Evolutionary conservation across 1,140 invertebrate species (phyloP).

Genomic region (Hypsibius dujardini): DNA sequence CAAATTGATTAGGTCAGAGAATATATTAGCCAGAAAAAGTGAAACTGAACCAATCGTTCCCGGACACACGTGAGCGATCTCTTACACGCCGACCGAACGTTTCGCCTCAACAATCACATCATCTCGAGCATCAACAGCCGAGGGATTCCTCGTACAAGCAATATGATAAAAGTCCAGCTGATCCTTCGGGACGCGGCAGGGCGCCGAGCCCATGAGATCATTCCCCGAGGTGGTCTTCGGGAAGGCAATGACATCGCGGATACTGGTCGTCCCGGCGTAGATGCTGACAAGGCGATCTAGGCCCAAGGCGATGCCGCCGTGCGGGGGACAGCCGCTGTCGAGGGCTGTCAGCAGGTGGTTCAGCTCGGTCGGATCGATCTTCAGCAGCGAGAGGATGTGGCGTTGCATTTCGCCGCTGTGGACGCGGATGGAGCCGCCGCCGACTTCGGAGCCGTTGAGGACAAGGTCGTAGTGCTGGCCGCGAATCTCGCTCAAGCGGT

Average conservation of each 20-base stretch:
- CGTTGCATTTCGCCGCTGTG: conserved; percentile 62
- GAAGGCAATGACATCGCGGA: conserved; percentile 95
- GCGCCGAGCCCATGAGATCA: conserved; percentile 69
- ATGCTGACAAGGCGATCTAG: conserved; percentile 68
- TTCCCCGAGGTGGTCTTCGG: conserved; percentile 76
- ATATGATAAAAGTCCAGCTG: too few relatives aligned
- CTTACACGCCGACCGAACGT: too few relatives aligned
- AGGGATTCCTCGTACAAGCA: too few relatives aligned
- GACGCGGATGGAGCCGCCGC: conserved; percentile 90
- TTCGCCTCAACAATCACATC: too few relatives aligned
- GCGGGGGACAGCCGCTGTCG: conserved; percentile 75
- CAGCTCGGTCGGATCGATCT: conserved; percentile 45
- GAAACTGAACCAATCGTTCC: too few relatives aligned
- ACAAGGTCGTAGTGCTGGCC: conserved; percentile 89
- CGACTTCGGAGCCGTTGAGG: conserved; percentile 83
- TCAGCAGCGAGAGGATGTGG: conserved; percentile 53
- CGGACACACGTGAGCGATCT: too few relatives aligned
- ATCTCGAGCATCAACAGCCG: too few relatives aligned
- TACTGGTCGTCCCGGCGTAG: conserved; percentile 53
- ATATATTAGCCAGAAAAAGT: too few relatives aligned
- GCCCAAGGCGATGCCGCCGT: conserved; percentile 92
- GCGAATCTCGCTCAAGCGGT: conserved; percentile 36
- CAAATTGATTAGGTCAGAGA: too few relatives aligned
- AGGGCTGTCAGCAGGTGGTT: conserved; percentile 72
- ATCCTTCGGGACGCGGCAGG: too few relatives aligned